A percentile compares a stretch with the other conserved stretches of the same genome.
These are phyloP conservation scores for Otis tarda DNA, from an alignment of 2,113 vertebrate genomes.

Conservation along the genomic window DNA sequence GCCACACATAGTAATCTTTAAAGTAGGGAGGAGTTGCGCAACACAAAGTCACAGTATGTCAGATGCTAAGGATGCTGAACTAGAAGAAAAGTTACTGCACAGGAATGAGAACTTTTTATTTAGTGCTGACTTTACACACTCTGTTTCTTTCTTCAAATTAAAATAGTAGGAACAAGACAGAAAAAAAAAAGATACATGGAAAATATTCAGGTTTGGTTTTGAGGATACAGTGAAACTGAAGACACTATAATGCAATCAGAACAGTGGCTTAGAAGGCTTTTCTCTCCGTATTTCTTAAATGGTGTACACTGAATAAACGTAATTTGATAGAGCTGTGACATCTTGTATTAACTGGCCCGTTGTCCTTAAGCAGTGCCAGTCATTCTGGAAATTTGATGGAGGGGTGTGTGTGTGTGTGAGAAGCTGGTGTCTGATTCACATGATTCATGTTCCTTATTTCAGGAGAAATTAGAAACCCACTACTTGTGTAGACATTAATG, in stretches of 20 bases:
- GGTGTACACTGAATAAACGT: background rate
- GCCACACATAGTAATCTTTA: background rate
- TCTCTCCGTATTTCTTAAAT: background rate
- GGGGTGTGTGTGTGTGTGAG: background rate
- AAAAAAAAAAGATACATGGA: background rate
- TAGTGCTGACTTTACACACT: background rate
- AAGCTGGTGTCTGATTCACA: background rate
- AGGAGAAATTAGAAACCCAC: background rate
- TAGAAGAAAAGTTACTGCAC: background rate
- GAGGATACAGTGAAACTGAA: background rate
- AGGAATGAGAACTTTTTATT: background rate
- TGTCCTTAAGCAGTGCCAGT: background rate
- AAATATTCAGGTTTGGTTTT: background rate
- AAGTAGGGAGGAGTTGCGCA: background rate
- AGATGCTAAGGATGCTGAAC: background rate
- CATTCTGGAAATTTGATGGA: background rate
- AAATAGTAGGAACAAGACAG: background rate
- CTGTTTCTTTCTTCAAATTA: background rate
- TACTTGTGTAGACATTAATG: background rate
- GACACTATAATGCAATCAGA: background rate
- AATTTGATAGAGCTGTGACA: background rate
- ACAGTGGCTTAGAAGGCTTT: background rate
- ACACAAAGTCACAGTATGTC: background rate
- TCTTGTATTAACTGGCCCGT: background rate
- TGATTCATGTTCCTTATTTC: background rate